Base-by-base conservation (phyloP, 2,113 vertebrate species). In the Phyllopteryx taeniolatus region DNA sequence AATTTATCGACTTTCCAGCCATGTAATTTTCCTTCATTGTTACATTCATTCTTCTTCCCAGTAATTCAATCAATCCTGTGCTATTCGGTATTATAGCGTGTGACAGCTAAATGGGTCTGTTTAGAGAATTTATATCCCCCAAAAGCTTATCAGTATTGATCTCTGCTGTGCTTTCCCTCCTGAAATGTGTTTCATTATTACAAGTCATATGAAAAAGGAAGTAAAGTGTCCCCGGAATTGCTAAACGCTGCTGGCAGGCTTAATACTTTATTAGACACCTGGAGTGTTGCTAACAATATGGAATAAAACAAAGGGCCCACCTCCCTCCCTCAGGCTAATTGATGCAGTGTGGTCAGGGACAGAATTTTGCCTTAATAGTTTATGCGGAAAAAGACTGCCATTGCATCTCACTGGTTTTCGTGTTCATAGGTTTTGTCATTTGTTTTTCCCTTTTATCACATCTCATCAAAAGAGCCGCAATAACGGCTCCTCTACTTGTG, bases 101-200 rank as follows among this genome's bases (percentile, higher is more conserved):
- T 49, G 80, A 70, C 62, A 47, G 73, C 89, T 71, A 73, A 82
- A 87, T 81, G 57, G 74, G 76, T 82, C 79, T 81, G 74, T 85
- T 82, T 73, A 5, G 51, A 39, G 76, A 82, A 92, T 91, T 90
- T 88, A 90, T 83, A 73, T 88, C 72, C 71, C 76, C 69, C 73
- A 82, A 88, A 85, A 86, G 77, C 85, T 54, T 2, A 19, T 53
- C 77, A 20, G 44, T 85, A 91, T 92, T 74, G 87, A 92, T 90
- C 82, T 64, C 19, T 67, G 68, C 53, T 72, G 75, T 72, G 67
- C 73, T 65, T 77, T 76, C 67, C 69, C 73, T 64, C 71, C 67
- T 73, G 72, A 79, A 77, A 81, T 67, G 78, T 79, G 49, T 86
- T 82, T 87, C 79, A 87, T 82, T 59, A 86, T 57, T 59, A 60